These are phyloP conservation scores for Oreochromis niloticus DNA, from an alignment of 2,113 vertebrate species.

Conservation along the genomic window DNA sequence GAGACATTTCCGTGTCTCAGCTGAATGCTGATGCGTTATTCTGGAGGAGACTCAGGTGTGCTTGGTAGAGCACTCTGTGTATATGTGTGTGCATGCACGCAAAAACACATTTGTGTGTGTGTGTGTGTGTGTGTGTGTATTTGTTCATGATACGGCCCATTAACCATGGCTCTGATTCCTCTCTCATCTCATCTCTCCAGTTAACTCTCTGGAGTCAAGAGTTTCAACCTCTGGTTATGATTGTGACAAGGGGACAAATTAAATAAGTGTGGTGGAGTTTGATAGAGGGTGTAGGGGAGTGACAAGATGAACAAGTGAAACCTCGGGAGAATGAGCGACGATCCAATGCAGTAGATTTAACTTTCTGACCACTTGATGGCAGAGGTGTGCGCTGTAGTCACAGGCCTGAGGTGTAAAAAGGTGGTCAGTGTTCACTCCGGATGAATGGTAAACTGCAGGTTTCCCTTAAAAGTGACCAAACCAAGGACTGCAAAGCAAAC, in stretches of 20 bases:
- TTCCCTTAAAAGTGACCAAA: not conserved
- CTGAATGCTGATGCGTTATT: slow-evolving; percentile 60
- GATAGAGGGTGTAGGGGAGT: not conserved
- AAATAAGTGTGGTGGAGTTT: slow-evolving; percentile 35
- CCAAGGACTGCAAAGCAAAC: not conserved
- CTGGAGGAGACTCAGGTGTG: slow-evolving; percentile 68
- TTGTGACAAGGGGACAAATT: slow-evolving; percentile 59
- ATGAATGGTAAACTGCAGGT: not conserved
- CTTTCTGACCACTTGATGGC: slow-evolving; percentile 43
- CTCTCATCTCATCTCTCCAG: slow-evolving; percentile 61
- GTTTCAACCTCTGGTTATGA: slow-evolving; percentile 60
- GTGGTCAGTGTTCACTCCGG: not conserved
- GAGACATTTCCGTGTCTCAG: slow-evolving; percentile 45
- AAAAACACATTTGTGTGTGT: not conserved
- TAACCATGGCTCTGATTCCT: slow-evolving; percentile 63
- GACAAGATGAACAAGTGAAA: not conserved
- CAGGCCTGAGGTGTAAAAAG: not conserved
- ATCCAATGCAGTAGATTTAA: slow-evolving; percentile 4
- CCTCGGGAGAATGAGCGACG: not conserved
- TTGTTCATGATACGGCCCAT: slow-evolving; percentile 58
- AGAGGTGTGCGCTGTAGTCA: slow-evolving; percentile 24
- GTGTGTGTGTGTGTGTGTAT: not conserved
- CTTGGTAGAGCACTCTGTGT: slow-evolving; percentile 7
- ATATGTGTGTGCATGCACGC: not conserved
- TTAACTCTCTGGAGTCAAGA: slow-evolving; percentile 61